A percentile compares a stretch with the other conserved stretches of the same genome.
Evolutionary conservation across 2,113 vertebrate species (phyloP).

Genomic region (Silurus asotus): DNA sequence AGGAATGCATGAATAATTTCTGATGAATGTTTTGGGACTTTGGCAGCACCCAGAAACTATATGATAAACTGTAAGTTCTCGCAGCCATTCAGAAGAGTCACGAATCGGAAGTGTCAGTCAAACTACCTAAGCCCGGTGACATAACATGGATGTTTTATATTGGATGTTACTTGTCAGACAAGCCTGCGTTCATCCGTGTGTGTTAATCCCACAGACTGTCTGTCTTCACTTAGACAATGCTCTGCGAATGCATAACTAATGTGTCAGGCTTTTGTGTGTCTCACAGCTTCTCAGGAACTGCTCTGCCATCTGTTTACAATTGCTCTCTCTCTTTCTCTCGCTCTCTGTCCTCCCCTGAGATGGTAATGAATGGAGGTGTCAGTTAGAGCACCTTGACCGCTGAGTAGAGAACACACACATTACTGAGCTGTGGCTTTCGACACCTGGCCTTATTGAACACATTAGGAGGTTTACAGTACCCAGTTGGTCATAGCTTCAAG

Average conservation of each 20-base stretch:
- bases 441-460: conserved; percentile 50
- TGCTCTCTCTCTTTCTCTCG: conserved; percentile 11
- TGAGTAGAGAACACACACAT: conserved; percentile 54
- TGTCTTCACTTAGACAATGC: conserved; percentile 46
- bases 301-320: conserved; percentile 40
- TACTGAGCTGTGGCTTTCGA: conserved; percentile 52
- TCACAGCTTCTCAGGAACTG: conserved; percentile 45
- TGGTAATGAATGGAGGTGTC: conserved; percentile 58
- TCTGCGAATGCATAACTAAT: conserved; percentile 46
- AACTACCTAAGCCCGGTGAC: conserved; percentile 38
- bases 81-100: conserved; percentile 15
- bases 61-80: neutral
- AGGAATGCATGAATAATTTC: neutral
- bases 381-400: conserved; percentile 54
- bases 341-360: conserved; percentile 55
- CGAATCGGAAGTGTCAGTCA: conserved; percentile 34
- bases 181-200: conserved; percentile 37
- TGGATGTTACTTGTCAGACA: conserved; percentile 46
- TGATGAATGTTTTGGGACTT: neutral
- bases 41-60: neutral
- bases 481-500: conserved; percentile 36
- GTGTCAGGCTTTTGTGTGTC: conserved; percentile 46
- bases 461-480: conserved; percentile 46
- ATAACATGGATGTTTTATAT: conserved; percentile 46
- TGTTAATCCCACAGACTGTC: conserved; percentile 46